Conservation (phyloP, 1,140 invertebrate genomes). For the Trypoxylus dichotomus region DNA sequence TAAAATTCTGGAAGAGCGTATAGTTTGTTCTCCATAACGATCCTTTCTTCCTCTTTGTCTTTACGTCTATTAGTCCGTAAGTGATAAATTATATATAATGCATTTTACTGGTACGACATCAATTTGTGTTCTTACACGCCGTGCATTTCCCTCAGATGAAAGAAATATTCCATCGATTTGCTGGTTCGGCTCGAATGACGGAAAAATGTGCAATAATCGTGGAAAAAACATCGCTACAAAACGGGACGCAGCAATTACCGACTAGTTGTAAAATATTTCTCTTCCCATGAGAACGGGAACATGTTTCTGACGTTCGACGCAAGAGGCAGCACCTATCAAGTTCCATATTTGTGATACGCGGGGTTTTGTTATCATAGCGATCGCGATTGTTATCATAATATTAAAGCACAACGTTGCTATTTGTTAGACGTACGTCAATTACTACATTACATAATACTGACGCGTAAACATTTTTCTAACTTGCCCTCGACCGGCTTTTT, state of each 20-base stretch:
- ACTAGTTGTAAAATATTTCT: conserved; percentile 22
- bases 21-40: too few relatives aligned
- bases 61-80: too few relatives aligned
- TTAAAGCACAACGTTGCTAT: conserved; percentile 28
- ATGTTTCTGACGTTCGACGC: conserved; percentile 27
- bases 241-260: conserved; percentile 5
- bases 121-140: neutral
- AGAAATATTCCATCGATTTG: neutral
- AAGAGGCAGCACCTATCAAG: conserved; percentile 26
- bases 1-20: too few relatives aligned
- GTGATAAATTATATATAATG: neutral
- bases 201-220: conserved; percentile 18
- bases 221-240: conserved; percentile 13
- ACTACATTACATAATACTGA: conserved; percentile 24
- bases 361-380: conserved; percentile 31
- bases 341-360: conserved; percentile 28
- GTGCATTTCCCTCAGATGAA: neutral
- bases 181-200: neutral
- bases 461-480: conserved; percentile 22
- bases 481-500: neutral
- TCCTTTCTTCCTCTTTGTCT: too few relatives aligned
- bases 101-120: neutral
- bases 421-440: conserved; percentile 27
- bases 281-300: conserved; percentile 32
- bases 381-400: conserved; percentile 33